phyloP scores from a whole-genome alignment of 1,140 invertebrate genomes.

The Pseudachorutes palmiensis region DNA sequence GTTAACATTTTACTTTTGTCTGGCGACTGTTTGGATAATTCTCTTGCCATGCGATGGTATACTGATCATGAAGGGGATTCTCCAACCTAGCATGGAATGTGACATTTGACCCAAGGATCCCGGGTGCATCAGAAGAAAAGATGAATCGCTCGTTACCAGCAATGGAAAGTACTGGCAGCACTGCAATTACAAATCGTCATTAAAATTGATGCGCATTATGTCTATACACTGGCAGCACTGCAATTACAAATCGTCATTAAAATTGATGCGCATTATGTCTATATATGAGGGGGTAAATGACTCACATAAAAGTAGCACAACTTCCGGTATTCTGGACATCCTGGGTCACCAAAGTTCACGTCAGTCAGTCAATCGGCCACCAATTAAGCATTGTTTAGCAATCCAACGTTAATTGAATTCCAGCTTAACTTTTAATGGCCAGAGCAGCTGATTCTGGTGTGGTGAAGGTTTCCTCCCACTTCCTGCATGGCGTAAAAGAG shows the following conservation, averaged over 20 bases:
- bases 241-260: neutral
- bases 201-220: too few relatives aligned
- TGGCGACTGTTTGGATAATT: neutral
- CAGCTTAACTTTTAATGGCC: too few relatives aligned
- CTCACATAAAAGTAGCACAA: too few relatives aligned
- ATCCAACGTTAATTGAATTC: too few relatives aligned
- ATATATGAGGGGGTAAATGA: too few relatives aligned
- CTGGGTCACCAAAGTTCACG: too few relatives aligned
- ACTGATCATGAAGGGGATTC: conserved; percentile 4
- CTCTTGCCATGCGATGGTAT: conserved; percentile 26
- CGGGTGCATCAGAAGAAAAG: conserved; percentile 22
- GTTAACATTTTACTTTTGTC: neutral
- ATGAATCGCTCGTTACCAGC: conserved; percentile 1
- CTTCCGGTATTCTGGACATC: too few relatives aligned
- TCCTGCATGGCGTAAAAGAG: too few relatives aligned
- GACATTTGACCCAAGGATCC: conserved; percentile 26
- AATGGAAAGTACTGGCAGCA: neutral
- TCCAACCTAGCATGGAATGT: conserved; percentile 21
- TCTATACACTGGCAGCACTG: neutral
- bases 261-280: too few relatives aligned
- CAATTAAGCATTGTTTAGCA: too few relatives aligned
- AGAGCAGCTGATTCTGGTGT: too few relatives aligned
- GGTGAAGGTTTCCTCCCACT: too few relatives aligned
- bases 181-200: neutral
- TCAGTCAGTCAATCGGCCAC: neutral